Evolutionary conservation across 2,888 invertebrate species (phyloP), one percentile per base, ranked within the genome.

Genomic region (Hirtodrosophila cameraria): DNA sequence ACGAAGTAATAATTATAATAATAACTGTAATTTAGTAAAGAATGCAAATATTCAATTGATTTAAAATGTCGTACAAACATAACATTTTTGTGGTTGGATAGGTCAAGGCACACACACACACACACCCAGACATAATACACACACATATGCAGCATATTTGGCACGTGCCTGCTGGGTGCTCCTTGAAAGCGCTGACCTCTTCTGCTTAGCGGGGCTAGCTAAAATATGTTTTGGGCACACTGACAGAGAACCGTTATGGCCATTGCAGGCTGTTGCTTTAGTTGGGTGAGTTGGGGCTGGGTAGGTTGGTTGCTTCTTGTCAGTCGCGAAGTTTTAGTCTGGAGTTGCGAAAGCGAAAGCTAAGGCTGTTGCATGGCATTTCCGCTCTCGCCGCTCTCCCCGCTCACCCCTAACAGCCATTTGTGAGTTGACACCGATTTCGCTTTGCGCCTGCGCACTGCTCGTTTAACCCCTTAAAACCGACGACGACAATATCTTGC

Each of bases 361-460:
- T 31, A 49, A 54, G 59, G 64, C 83, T 82, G 75, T 70, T 78
- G 79, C 79, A 62, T 49, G 41, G 15, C 27, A 41, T 28, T 20
- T 42, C 61, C 27, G 49, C 45, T 38, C 38, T 16, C 50, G 49
- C 45, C 18, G 5, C 18, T 20, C 18, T 20, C 18, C 3, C 23
- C 23, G 23, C 23, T 55, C 58, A 20, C 54, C 55, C 50, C 42
- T 39, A 43, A 49, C n/a, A n/a, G n/a, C 42, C 58, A 55, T 33
- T 38, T n/a, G n/a, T n/a, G 52, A 54, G 45, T 43, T 80, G 85
- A 75, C 79, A 79, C 68, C 68, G 68, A 61, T 83, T 80, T 60
- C 77, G 80, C 81, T 86, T 80, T 67, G 80, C 80, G 80, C 86
- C 58, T 80, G 80, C 80, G 80, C 71, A 45, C 18, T 65, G 16